Evolutionary conservation across 2,797 vertebrate genomes (phyloP), one percentile per base, ranked within the genome.

Genomic region (Scleropages formosus): DNA sequence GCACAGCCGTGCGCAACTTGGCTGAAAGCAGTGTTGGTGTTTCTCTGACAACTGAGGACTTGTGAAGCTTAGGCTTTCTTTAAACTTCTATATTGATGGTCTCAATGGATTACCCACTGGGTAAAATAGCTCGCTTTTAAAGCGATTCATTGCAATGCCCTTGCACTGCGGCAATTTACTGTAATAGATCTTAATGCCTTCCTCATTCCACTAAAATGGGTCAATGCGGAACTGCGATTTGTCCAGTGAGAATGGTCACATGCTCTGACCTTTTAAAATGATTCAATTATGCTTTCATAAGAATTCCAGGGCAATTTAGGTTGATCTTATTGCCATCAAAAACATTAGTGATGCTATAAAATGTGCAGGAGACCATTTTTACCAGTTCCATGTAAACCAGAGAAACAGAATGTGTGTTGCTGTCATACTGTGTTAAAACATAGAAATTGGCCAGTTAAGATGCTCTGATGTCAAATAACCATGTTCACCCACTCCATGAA

Each of bases 171-270:
- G 2, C 18, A 56, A 56, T 56, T 56, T 12, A 18, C 53, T 18
- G 18, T 56, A 56, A 56, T 53, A 56, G 12, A 56, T 1, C 11
- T 12, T 10, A 12, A 10, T 9, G 18, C 53, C 53, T 56, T 18
- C 1, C 53, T 56, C 12, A 56, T 12, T 56, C 12, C 53, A 2
- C 53, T 9, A 56, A 12, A 56, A 56, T 56, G 53, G 12, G 78
- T 82, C 74, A 77, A 51, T 72, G 75, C 79, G 80, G 71, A 76
- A 78, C 68, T 16, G 8, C 7, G 4, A 68, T 71, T 63, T 39
- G 31, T 39, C 2, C 64, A 78, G 80, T 79, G 81, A 66, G 67
- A 71, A 26, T 47, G 62, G 31, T 39, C 31, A 39, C 31, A 39
- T 39, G 31, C 31, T 65, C 46, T 67, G 67, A 12, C 31, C 51